Percentiles rank a stretch among this genome's conserved stretches.
Conservation (phyloP, 2,888 invertebrate genomes). For the Caenorhabditis wallacei region DNA sequence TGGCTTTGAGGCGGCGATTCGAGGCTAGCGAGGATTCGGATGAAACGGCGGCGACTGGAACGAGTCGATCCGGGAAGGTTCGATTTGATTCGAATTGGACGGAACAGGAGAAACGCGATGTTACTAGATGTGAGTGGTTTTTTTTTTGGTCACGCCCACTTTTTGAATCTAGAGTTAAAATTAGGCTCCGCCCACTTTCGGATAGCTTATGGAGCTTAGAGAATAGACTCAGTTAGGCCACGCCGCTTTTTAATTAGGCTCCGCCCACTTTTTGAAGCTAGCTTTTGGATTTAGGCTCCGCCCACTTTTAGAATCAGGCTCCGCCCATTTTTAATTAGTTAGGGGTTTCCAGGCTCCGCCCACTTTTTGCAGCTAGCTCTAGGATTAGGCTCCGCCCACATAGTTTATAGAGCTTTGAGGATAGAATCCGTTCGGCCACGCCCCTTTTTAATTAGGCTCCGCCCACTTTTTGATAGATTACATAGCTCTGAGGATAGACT, state of each 20-base stretch:
- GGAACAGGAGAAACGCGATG: background rate
- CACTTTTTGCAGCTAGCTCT: background rate
- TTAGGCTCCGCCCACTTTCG: background rate
- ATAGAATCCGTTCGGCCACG: too few relatives aligned
- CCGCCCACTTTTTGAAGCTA: too few relatives aligned
- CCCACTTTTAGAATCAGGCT: too few relatives aligned
- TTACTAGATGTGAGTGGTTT: slow-evolving; percentile 1
- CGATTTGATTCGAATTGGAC: background rate
- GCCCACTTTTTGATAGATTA: too few relatives aligned
- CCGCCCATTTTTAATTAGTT: too few relatives aligned
- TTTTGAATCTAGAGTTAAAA: background rate
- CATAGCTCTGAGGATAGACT: too few relatives aligned
- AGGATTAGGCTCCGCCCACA: background rate
- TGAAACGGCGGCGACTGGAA: background rate
- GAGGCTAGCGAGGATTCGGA: background rate
- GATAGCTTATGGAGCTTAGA: too few relatives aligned
- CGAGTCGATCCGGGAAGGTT: slow-evolving; percentile 4
- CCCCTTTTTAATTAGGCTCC: too few relatives aligned
- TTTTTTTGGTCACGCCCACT: background rate
- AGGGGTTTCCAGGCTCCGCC: background rate
- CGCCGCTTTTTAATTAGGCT: too few relatives aligned
- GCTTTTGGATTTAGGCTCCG: too few relatives aligned
- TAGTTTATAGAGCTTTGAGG: too few relatives aligned
- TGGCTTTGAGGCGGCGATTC: background rate
- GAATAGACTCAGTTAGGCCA: too few relatives aligned